Evolutionary conservation across 2,113 vertebrate genomes (phyloP).

Genomic region (Sphyrna mokarran): DNA sequence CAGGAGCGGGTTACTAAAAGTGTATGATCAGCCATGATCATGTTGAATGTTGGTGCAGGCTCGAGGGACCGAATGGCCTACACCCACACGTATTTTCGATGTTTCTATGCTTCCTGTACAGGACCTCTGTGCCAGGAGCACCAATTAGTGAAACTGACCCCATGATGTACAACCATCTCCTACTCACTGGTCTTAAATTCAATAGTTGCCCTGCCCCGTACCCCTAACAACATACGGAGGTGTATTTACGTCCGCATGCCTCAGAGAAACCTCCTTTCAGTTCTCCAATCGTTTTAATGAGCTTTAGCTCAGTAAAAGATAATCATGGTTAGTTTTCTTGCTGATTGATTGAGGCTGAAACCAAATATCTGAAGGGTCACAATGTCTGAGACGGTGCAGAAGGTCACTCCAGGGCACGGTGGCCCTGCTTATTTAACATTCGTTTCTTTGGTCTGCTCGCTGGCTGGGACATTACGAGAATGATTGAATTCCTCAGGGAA

Average conservation of each 20-base stretch:
- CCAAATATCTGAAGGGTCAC: background rate
- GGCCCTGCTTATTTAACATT: background rate
- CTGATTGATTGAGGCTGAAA: slow-evolving; percentile 8
- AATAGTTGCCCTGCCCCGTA: background rate
- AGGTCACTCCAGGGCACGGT: background rate
- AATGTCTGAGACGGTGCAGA: background rate
- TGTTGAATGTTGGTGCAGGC: too few relatives aligned
- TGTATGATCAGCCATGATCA: too few relatives aligned
- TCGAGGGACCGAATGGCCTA: too few relatives aligned
- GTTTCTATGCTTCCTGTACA: background rate
- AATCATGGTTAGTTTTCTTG: background rate
- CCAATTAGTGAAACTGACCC: background rate
- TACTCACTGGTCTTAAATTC: background rate
- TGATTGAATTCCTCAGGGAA: background rate
- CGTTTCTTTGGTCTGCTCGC: background rate
- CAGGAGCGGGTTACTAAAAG: too few relatives aligned
- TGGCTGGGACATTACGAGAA: background rate
- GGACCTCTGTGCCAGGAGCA: background rate
- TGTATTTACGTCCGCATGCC: background rate
- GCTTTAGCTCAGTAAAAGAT: background rate
- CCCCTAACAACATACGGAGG: background rate
- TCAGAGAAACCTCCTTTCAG: background rate
- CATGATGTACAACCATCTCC: background rate
- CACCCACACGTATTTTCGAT: too few relatives aligned
- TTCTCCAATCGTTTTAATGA: background rate